Conservation (phyloP, 2,113 vertebrate genomes). For the Peromyscus maniculatus region DNA sequence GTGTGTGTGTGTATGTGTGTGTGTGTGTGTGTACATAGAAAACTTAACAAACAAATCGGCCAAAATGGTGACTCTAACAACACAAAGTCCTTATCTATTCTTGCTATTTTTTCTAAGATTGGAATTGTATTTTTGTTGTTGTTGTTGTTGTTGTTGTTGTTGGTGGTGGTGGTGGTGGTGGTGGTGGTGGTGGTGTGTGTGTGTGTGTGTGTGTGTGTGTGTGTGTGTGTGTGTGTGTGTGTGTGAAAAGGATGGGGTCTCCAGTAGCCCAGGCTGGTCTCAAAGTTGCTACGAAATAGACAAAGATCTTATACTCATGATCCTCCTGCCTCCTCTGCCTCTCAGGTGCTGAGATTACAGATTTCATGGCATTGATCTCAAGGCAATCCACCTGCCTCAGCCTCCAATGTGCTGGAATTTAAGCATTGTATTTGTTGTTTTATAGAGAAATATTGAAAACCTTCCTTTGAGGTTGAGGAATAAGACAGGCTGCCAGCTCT, state of each 20-base stretch:
- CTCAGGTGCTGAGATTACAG: not conserved
- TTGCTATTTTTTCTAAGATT: conserved; percentile 27
- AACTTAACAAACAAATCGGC: not conserved
- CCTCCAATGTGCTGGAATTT: not conserved
- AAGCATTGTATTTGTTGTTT: not conserved
- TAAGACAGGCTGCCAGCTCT: not conserved
- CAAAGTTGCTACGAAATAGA: not conserved
- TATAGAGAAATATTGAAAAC: not conserved
- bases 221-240: not conserved
- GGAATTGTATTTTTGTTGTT: not conserved
- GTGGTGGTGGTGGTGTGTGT: too few species aligned
- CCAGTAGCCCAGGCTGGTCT: too few species aligned
- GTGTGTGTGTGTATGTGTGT: fast-evolving
- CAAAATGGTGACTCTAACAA: not conserved
- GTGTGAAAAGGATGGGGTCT: not conserved
- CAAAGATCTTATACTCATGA: not conserved
- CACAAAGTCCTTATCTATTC: not conserved
- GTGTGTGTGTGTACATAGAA: too few species aligned
- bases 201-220: not conserved
- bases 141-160: not conserved
- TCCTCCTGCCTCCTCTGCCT: too few species aligned
- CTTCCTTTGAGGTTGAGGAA: not conserved
- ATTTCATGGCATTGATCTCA: too few species aligned
- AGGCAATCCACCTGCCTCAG: not conserved
- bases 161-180: too few species aligned